These are phyloP conservation scores for Beaufortia kweichowensis DNA, from an alignment of 2,113 vertebrate species.

Conservation along the genomic window DNA sequence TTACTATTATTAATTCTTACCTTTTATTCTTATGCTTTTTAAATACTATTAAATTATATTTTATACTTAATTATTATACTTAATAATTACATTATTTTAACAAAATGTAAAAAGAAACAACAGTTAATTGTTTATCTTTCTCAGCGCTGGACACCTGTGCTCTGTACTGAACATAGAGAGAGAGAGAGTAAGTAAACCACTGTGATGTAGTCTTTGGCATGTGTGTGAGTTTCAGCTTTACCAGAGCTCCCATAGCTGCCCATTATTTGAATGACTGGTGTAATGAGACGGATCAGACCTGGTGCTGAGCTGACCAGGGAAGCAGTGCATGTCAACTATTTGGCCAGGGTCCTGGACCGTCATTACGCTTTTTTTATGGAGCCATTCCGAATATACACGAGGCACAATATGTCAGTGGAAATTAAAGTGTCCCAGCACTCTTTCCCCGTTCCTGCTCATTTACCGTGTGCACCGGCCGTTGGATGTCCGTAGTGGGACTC, in stretches of 20 bases:
- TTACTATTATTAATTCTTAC: neutral
- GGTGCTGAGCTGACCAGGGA: constrained; percentile 47
- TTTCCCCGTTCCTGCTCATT: constrained; percentile 54
- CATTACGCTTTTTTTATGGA: constrained; percentile 52
- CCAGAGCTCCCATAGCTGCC: constrained; percentile 37
- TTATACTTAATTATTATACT: neutral
- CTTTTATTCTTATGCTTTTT: neutral
- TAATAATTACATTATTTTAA: neutral
- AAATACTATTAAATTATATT: neutral
- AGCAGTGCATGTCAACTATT: constrained; percentile 46
- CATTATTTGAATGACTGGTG: constrained; percentile 53
- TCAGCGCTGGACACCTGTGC: constrained; percentile 2
- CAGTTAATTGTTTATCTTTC: constrained; percentile 11
- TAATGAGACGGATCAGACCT: constrained; percentile 55
- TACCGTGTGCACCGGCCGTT: constrained; percentile 42
- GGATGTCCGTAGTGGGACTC: constrained; percentile 34
- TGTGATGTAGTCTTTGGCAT: constrained; percentile 42
- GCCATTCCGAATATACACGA: constrained; percentile 45
- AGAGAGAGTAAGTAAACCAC: constrained; percentile 21
- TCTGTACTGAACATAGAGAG: constrained; percentile 2
- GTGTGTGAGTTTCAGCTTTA: constrained; percentile 47
- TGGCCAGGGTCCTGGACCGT: constrained; percentile 55
- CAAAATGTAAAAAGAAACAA: neutral
- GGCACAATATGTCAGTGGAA: constrained; percentile 58
- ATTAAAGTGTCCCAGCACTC: constrained; percentile 49